Evolutionary conservation across 2,888 invertebrate genomes (phyloP), one percentile per base, ranked within the genome.

Genomic region (Hydraecia micacea): DNA sequence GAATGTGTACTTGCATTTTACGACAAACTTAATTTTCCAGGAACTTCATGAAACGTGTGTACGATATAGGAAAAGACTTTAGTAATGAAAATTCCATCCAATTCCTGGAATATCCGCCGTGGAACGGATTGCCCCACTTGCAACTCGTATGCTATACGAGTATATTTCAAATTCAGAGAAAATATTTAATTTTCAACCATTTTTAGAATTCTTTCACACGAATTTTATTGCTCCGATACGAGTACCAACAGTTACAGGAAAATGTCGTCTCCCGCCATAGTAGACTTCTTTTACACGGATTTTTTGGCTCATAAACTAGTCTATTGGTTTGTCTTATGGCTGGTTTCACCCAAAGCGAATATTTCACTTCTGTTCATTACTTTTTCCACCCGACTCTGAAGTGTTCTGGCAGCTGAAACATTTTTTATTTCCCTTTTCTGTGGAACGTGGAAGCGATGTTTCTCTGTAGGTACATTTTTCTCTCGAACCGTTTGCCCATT

Each of bases 371-470:
- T 42, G 69, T 65, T 28, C 15, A 49, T 69, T 36, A n/a, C 21
- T 3, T 42, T 62, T 73, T 79, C 13, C 25, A 46, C 4, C 42
- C 55, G 52, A 67, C 46, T 49, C 18, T 32, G 63, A 62, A 73
- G 39, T 67, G 58, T 78, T 60, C n/a, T 42, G 60, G 52, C 81
- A 82, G 84, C 73, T 79, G 82, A 71, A 85, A 60, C 69, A 28
- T 62, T 84, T 77, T 81, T 73, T 79, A 79, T 75, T 77, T 55
- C 62, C 60, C 69, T 78, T 58, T 75, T 65, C 42, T 36, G 9
- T 68, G 71, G 79, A 85, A 85, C 82, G 85, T 82, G 84, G 71
- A 79, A 82, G 82, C 65, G 36, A 52, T 85, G 82, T 77, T 73
- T n/a, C 60, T 36, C 42, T 52, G 62, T n/a, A n/a, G n/a, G n/a